phyloP scores from a whole-genome alignment of 2,888 invertebrate species.

The Tipula lateralis region DNA sequence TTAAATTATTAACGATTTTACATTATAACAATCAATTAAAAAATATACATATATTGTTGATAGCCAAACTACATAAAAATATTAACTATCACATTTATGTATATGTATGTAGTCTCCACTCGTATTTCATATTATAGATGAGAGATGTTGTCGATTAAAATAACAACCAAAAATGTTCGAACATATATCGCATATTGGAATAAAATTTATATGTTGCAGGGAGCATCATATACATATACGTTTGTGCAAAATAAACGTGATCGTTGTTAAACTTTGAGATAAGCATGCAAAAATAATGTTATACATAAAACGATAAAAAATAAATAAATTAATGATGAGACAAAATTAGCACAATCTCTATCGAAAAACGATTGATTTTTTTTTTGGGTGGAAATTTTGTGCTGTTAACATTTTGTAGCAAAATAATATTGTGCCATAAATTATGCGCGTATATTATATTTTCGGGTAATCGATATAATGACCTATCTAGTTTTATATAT shows the following conservation, averaged over 20 bases:
- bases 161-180: not conserved
- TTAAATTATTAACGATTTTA: not conserved
- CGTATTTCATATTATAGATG: not conserved
- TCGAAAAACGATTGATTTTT: not conserved
- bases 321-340: not conserved
- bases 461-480: too few relatives aligned
- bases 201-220: too few relatives aligned
- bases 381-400: not conserved
- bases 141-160: not conserved
- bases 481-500: too few relatives aligned
- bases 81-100: not conserved
- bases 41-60: not conserved
- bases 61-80: not conserved
- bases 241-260: too few relatives aligned
- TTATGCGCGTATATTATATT: too few relatives aligned
- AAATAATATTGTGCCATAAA: not conserved
- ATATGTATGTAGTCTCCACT: too few relatives aligned
- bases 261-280: not conserved
- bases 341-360: not conserved
- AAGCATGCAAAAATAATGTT: not conserved
- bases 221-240: too few relatives aligned
- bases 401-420: not conserved
- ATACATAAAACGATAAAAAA: not conserved
- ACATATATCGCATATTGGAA: not conserved
- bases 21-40: not conserved